A percentile compares a stretch with the other conserved stretches of the same genome.
These are phyloP conservation scores for Lamprotornis superbus DNA, from an alignment of 2,113 vertebrate genomes.

Conservation along the genomic window DNA sequence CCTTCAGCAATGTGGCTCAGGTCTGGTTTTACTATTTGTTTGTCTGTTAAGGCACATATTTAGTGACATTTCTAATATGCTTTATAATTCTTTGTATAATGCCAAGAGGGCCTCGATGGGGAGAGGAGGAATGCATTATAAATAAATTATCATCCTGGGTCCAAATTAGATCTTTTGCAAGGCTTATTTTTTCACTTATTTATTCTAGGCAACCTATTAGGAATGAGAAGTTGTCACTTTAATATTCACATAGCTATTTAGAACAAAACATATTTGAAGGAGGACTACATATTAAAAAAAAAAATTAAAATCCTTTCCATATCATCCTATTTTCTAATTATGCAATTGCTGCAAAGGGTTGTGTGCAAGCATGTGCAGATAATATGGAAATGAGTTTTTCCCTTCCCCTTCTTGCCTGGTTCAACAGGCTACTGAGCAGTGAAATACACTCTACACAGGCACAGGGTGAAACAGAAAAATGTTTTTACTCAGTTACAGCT, in stretches of 20 bases:
- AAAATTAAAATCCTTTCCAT: not conserved
- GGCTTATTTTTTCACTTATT: not conserved
- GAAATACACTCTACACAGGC: not conserved
- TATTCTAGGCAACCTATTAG: not conserved
- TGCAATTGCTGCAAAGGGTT: not conserved
- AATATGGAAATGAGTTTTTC: not conserved
- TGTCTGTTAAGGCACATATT: not conserved
- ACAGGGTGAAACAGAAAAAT: constrained; percentile 35
- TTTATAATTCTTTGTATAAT: not conserved
- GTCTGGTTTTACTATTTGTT: not conserved
- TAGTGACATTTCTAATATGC: not conserved
- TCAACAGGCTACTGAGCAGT: constrained; percentile 44
- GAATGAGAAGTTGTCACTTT: not conserved
- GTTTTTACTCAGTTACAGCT: constrained; percentile 10
- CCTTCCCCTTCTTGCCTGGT: not conserved
- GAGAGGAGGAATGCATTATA: not conserved
- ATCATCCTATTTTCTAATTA: not conserved
- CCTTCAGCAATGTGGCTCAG: not conserved
- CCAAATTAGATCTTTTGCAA: not conserved
- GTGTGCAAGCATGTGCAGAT: not conserved
- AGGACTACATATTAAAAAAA: not conserved
- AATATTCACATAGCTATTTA: not conserved
- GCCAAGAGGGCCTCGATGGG: not conserved
- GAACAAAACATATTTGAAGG: not conserved
- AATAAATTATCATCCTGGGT: not conserved